Base-by-base conservation (phyloP, 2,888 invertebrate species). In the Phortica magna region DNA sequence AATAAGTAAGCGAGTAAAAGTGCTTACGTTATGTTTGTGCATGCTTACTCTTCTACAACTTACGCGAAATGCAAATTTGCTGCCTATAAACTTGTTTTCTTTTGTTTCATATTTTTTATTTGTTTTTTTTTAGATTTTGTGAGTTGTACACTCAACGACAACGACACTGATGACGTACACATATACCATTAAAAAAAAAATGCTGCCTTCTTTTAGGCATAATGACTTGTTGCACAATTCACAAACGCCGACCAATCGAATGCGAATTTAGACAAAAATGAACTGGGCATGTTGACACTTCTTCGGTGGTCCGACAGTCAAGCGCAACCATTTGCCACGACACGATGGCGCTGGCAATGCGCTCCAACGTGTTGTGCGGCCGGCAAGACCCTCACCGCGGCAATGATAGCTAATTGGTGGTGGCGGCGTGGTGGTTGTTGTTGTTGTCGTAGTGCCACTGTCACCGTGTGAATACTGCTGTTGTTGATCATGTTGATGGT, bases 261-360 rank as follows among this genome's bases (percentile, higher is more conserved):
- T 19, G 43, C 68, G 55, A 39, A 7, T 78, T 90, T 92, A 92
- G 86, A 92, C 91, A 78, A 92, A 92, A 83, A 90, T 91, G 82
- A 92, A 92, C 80, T 92, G 91, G 71, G 92, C 89, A 77, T 90
- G 90, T 83, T 87, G 84, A 85, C 92, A 92, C 81, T 91, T 92
- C 83, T 91, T 91, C 75, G 91, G 91, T 81, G 91, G 88, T 0
- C 91, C 91, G 0, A 93, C 89, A 78, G 92, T 93, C 76, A 93
- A 90, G 70, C 97, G 94, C 68, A 96, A 92, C 97, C 97, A 98
- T 90, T 97, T 96, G 57, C 97, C 98, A 88, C 96, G 96, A 91
- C 98, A 98, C 87, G 96, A 96, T 0, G 96, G 95, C n/a, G 95
- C 95, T 68, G 96, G 95, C 48, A 97, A 93, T 53, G 97, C 96